phyloP scores from a whole-genome alignment of 2,797 vertebrate genomes.

The Tapirus indicus region DNA sequence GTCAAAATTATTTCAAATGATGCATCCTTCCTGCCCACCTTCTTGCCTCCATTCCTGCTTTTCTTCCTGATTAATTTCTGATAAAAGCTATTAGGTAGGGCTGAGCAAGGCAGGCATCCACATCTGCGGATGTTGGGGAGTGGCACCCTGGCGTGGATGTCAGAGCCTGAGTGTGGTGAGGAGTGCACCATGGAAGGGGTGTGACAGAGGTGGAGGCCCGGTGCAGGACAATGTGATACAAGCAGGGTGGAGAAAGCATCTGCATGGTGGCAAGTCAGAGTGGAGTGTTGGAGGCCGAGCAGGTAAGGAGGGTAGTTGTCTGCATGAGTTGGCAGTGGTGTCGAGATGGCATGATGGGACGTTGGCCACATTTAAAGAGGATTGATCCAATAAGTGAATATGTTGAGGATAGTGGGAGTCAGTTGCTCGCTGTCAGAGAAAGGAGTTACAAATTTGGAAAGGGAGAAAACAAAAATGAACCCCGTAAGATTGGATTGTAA shows the following conservation, averaged over 20 bases:
- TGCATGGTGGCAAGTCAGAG: background rate
- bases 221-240: too few relatives aligned
- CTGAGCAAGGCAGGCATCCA: background rate
- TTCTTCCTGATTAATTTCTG: background rate
- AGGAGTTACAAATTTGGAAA: background rate
- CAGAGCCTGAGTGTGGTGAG: background rate
- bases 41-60: background rate
- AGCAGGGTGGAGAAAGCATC: background rate
- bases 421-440: background rate
- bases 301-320: background rate
- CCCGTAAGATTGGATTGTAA: background rate
- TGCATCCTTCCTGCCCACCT: background rate
- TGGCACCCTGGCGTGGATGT: background rate
- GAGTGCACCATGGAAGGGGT: background rate
- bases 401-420: background rate
- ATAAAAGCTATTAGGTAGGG: background rate
- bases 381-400: background rate
- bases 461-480: background rate
- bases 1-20: background rate
- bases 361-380: background rate
- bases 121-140: background rate
- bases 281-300: background rate
- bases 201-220: background rate
- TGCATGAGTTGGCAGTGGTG: background rate
- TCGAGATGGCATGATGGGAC: background rate